phyloP scores from a whole-genome alignment of 2,113 vertebrate genomes.

The Burhinus oedicnemus region DNA sequence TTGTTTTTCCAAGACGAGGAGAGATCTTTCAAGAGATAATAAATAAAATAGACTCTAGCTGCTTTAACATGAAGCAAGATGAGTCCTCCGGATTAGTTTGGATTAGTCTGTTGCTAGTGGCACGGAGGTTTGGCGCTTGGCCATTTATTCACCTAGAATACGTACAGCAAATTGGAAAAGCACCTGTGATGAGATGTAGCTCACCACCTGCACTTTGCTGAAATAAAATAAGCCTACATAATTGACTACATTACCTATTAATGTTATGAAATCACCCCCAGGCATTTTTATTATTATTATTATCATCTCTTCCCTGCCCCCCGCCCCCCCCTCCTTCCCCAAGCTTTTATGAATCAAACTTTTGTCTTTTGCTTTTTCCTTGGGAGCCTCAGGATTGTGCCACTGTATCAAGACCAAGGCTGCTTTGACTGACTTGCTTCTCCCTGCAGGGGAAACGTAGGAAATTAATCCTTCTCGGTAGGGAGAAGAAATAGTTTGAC shows the following conservation, averaged over 20 bases:
- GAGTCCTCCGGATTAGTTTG: conserved; percentile 55
- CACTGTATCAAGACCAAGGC: not conserved
- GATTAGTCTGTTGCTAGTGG: conserved; percentile 65
- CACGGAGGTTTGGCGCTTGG: not conserved
- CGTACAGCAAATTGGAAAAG: conserved; percentile 68
- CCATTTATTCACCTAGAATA: conserved; percentile 70
- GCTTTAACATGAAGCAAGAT: conserved; percentile 48
- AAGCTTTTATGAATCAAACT: conserved; percentile 39
- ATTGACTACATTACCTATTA: conserved; percentile 64
- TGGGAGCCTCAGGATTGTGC: not conserved
- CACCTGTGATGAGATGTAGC: conserved; percentile 54
- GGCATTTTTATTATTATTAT: conserved; percentile 28
- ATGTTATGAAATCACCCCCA: conserved; percentile 63
- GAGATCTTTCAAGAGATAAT: conserved; percentile 57
- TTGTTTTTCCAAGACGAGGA: conserved; percentile 35
- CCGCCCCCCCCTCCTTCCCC: not conserved
- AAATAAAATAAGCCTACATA: conserved; percentile 67
- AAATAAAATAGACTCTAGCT: conserved; percentile 33
- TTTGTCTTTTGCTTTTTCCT: conserved; percentile 5
- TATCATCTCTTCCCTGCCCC: not conserved
- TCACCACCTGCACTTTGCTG: conserved; percentile 69
- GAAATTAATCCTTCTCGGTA: not conserved
- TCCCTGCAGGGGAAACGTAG: not conserved
- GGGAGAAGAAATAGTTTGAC: not conserved
- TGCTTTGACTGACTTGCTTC: not conserved